These are phyloP conservation scores for Adelosebastes latens DNA, from an alignment of 2,797 vertebrate genomes.

Conservation along the genomic window DNA sequence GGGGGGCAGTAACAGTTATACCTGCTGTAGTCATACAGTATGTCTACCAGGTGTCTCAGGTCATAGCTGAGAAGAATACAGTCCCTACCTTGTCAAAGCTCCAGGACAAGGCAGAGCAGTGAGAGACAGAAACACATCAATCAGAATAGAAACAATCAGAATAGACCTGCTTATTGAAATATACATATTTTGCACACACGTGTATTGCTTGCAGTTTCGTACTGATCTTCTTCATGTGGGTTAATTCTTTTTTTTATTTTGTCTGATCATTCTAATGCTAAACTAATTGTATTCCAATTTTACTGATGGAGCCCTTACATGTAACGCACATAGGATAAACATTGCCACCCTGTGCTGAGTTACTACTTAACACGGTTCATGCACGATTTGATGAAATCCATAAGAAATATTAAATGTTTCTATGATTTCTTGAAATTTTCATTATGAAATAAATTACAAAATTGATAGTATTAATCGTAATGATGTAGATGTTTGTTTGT, in stretches of 20 bases:
- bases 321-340: neutral
- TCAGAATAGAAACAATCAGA: slow-evolving; percentile 31
- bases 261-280: neutral
- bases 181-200: neutral
- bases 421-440: neutral
- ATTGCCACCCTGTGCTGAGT: no score
- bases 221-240: no score
- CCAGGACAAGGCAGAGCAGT: slow-evolving; percentile 57
- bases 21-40: neutral
- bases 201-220: neutral
- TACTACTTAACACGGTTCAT: no score
- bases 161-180: neutral
- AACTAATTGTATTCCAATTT: neutral
- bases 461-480: neutral
- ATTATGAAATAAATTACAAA: neutral
- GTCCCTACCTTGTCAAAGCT: slow-evolving; percentile 68
- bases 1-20: neutral
- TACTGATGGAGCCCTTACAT: neutral
- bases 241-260: neutral
- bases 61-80: slow-evolving; percentile 15
- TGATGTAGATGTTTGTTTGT: no score
- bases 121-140: slow-evolving; percentile 40
- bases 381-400: no score
- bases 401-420: no score
- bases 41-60: neutral